Evolutionary conservation across 37 sponge, comb jelly and placozoan species (phyloP).

Genomic region (Ianthella basta): DNA sequence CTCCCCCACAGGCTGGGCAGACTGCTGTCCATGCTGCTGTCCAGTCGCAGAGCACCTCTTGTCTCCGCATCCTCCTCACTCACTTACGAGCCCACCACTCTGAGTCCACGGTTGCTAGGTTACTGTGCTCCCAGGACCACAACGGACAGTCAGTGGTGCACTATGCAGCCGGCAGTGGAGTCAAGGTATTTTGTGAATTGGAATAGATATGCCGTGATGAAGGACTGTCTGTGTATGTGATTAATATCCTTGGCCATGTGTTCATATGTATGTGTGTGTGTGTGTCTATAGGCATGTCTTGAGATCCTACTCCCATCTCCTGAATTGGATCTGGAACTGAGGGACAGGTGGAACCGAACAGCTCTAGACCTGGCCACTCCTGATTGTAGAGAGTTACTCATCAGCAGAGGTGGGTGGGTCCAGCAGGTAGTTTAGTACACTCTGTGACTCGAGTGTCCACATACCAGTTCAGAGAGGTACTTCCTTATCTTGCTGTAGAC

Average conservation of each 20-base stretch:
- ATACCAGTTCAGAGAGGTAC: too few relatives aligned
- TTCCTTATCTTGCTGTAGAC: too few relatives aligned
- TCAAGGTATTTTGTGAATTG: neutral
- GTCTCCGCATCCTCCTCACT: constrained; percentile 6
- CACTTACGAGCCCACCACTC: constrained; percentile 15
- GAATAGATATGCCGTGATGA: neutral
- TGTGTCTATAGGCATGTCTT: constrained; percentile 62
- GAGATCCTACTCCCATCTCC: constrained; percentile 68
- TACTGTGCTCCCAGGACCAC: neutral
- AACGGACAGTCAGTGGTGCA: constrained; percentile 27
- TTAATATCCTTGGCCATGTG: too few relatives aligned
- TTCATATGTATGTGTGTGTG: too few relatives aligned
- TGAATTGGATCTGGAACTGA: constrained; percentile 37
- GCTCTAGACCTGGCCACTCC: constrained; percentile 61
- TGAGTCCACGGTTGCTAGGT: neutral
- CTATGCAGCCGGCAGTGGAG: constrained; percentile 14
- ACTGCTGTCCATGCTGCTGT: constrained; percentile 17
- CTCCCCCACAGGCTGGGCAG: constrained; percentile 1
- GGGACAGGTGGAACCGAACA: constrained; percentile 68
- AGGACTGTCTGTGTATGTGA: neutral
- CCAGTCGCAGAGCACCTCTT: constrained; percentile 6
- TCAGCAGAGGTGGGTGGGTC: constrained; percentile 56
- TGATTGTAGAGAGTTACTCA: constrained; percentile 55
- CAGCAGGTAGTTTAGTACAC: too few relatives aligned
- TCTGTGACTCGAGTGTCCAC: too few relatives aligned